Conservation (phyloP, 2,888 invertebrate species). For the Pollenia amentaria region DNA sequence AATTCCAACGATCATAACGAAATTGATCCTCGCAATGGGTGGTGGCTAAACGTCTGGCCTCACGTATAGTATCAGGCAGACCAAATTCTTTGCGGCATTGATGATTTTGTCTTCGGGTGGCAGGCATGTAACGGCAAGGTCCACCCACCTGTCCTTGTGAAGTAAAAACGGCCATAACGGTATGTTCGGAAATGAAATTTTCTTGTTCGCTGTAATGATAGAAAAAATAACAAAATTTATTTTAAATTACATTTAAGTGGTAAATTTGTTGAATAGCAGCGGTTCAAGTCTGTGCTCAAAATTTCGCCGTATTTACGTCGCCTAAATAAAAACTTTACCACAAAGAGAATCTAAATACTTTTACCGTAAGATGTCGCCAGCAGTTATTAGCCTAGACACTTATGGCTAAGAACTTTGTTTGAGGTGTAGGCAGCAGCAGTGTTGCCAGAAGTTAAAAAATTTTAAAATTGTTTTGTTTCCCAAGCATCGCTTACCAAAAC, state of each 20-base stretch:
- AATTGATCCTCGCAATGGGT: constrained; percentile 88
- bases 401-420: too few species aligned
- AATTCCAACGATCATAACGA: constrained; percentile 90
- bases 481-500: too few species aligned
- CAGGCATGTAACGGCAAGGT: constrained; percentile 86
- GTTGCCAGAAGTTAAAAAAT: too few species aligned
- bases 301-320: too few species aligned
- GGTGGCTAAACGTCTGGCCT: constrained; percentile 87
- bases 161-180: constrained; percentile 84
- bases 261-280: background rate
- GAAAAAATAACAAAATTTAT: constrained; percentile 4
- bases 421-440: too few species aligned
- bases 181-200: constrained; percentile 84
- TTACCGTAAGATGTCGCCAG: too few species aligned
- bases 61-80: constrained; percentile 85
- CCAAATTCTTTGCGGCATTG: constrained; percentile 87
- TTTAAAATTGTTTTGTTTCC: too few species aligned
- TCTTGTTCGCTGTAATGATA: constrained; percentile 82
- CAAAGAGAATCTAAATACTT: too few species aligned
- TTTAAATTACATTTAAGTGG: background rate
- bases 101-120: constrained; percentile 87
- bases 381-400: too few species aligned
- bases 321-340: too few species aligned
- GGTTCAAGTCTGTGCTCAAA: background rate
- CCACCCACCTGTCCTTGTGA: constrained; percentile 84